These are phyloP conservation scores for Leptobrachium leishanense DNA, from an alignment of 2,113 vertebrate species.

Conservation along the genomic window DNA sequence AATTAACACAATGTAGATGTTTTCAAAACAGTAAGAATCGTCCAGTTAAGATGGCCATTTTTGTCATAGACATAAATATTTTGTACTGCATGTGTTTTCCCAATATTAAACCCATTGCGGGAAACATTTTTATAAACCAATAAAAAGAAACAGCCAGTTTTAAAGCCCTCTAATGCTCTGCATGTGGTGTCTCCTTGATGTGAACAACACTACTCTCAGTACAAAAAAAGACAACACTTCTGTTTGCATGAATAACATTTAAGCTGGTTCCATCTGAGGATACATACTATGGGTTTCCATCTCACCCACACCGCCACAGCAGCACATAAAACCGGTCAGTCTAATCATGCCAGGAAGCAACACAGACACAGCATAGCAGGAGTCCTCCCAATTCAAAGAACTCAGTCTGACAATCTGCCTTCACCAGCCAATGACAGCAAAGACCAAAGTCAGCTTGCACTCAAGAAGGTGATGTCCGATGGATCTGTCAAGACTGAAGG, in stretches of 20 bases:
- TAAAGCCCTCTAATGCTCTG: slow-evolving; percentile 77
- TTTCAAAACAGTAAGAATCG: slow-evolving; percentile 44
- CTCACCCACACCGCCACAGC: slow-evolving; percentile 83
- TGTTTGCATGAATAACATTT: slow-evolving; percentile 91
- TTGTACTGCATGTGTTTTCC: slow-evolving; percentile 52
- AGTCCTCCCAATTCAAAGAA: slow-evolving; percentile 94
- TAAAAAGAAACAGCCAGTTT: slow-evolving; percentile 83
- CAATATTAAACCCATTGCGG: slow-evolving; percentile 43
- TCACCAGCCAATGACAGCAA: slow-evolving; percentile 93
- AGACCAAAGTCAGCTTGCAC: slow-evolving; percentile 90
- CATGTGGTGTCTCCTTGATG: slow-evolving; percentile 83
- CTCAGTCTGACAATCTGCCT: slow-evolving; percentile 91
- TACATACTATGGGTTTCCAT: slow-evolving; percentile 96
- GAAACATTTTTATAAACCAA: slow-evolving; percentile 52
- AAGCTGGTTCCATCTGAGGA: slow-evolving; percentile 91
- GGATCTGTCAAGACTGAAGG: slow-evolving; percentile 85
- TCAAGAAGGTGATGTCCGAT: slow-evolving; percentile 95
- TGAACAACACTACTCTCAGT: slow-evolving; percentile 80
- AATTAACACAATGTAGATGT: neutral
- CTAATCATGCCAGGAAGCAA: slow-evolving; percentile 87
- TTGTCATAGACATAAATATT: slow-evolving; percentile 52
- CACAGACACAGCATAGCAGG: slow-evolving; percentile 98
- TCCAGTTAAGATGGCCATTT: slow-evolving; percentile 50
- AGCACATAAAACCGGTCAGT: slow-evolving; percentile 88
- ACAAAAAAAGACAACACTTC: slow-evolving; percentile 71